Evolutionary conservation across 2,113 vertebrate species (phyloP).

Genomic region (Sterrhoptilus dennistouni): DNA sequence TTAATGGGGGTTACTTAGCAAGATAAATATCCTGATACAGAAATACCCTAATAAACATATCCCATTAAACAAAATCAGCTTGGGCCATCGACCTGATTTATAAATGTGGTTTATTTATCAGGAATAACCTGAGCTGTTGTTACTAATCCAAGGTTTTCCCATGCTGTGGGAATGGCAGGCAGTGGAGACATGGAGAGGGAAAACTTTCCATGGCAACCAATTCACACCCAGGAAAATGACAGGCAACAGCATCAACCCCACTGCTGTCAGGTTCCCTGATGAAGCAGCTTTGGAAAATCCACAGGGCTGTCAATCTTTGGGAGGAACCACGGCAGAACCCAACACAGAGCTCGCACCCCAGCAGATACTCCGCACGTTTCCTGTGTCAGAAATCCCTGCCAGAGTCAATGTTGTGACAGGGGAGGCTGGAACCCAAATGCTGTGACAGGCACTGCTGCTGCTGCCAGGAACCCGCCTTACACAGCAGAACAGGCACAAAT

Average conservation of each 20-base stretch:
- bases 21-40: background rate
- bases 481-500: background rate
- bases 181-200: accelerated
- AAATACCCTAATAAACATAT: background rate
- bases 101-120: background rate
- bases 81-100: background rate
- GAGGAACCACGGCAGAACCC: background rate
- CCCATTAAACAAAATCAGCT: accelerated
- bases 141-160: background rate
- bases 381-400: background rate
- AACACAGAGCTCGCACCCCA: background rate
- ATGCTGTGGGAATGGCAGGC: background rate
- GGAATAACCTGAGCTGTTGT: background rate
- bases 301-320: background rate
- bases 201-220: background rate
- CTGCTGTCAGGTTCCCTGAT: background rate
- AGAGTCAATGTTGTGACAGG: conserved; percentile 4
- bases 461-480: background rate
- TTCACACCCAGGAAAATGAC: background rate
- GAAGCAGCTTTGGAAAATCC: background rate
- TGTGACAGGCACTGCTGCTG: background rate
- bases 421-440: conserved; percentile 2
- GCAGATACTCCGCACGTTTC: background rate
- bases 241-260: background rate
- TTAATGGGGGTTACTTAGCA: background rate